Conservation (phyloP, 2,797 vertebrate genomes). For the Botia almorhae region DNA sequence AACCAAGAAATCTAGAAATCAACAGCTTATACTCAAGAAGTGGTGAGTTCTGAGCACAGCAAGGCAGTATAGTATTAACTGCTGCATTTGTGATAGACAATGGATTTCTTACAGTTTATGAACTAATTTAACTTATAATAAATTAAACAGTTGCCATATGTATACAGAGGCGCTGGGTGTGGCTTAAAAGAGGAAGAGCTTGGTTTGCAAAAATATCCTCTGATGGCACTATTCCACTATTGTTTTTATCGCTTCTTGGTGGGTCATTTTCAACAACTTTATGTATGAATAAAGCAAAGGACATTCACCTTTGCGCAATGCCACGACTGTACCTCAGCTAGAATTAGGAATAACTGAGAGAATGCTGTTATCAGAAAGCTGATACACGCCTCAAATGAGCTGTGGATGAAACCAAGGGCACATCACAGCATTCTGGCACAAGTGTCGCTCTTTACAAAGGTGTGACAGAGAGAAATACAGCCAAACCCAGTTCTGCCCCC, state of each 20-base stretch:
- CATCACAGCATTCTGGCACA: slow-evolving; percentile 40
- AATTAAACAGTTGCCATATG: slow-evolving; percentile 12
- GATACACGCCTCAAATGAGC: slow-evolving; percentile 47
- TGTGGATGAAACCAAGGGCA: slow-evolving; percentile 39
- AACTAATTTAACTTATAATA: slow-evolving; percentile 6
- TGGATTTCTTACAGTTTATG: neutral
- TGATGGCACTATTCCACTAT: slow-evolving; percentile 51
- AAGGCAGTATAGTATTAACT: neutral
- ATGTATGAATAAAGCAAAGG: slow-evolving; percentile 22
- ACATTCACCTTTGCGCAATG: slow-evolving; percentile 39
- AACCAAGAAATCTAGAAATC: neutral
- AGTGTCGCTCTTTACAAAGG: neutral
- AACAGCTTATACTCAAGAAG: neutral
- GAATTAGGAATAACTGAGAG: slow-evolving; percentile 41
- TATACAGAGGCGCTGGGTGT: slow-evolving; percentile 10
- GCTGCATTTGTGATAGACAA: neutral
- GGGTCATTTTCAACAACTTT: slow-evolving; percentile 33
- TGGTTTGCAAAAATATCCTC: slow-evolving; percentile 40
- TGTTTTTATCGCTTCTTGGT: slow-evolving; percentile 48
- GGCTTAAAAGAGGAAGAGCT: slow-evolving; percentile 38
- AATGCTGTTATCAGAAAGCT: slow-evolving; percentile 46
- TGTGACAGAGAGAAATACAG: slow-evolving; percentile 4
- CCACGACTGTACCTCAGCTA: slow-evolving; percentile 1
- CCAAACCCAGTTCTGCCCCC: neutral
- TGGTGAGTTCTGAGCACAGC: neutral